phyloP scores from a whole-genome alignment of 1,140 invertebrate genomes.

The Phymorhynchus buccinoides region DNA sequence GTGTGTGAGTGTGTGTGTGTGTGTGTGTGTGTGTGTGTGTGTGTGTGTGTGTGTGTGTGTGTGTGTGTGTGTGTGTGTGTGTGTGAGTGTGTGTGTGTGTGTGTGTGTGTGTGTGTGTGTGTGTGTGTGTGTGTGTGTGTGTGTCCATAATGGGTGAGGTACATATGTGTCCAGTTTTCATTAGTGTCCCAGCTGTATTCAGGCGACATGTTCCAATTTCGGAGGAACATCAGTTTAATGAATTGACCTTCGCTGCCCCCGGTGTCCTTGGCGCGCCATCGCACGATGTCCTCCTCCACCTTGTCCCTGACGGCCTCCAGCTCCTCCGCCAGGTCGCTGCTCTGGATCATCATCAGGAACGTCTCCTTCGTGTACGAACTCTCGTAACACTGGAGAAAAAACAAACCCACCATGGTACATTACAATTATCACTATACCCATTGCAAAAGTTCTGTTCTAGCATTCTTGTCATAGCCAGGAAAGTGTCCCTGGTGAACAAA shows the following conservation, averaged over 20 bases:
- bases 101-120: conserved; percentile 17
- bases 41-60: too few relatives aligned
- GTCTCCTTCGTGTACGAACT: conserved; percentile 83
- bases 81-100: background rate
- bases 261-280: conserved; percentile 85
- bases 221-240: too few relatives aligned
- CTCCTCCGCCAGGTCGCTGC: conserved; percentile 85
- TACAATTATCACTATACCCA: too few relatives aligned
- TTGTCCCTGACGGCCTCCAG: conserved; percentile 85
- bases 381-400: conserved; percentile 81
- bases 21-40: background rate
- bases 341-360: conserved; percentile 86
- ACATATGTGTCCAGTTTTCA: too few relatives aligned
- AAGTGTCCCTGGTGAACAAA: too few relatives aligned
- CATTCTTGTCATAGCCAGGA: too few relatives aligned
- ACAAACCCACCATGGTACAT: too few relatives aligned
- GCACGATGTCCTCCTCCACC: conserved; percentile 85
- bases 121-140: background rate
- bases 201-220: too few relatives aligned
- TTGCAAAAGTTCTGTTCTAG: too few relatives aligned
- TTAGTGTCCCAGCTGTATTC: too few relatives aligned
- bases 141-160: background rate
- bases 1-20: conserved; percentile 13
- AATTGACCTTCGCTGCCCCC: conserved; percentile 86
- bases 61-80: too few relatives aligned